phyloP scores from a whole-genome alignment of 1,140 invertebrate species.

The Tyrophagus putrescentiae region DNA sequence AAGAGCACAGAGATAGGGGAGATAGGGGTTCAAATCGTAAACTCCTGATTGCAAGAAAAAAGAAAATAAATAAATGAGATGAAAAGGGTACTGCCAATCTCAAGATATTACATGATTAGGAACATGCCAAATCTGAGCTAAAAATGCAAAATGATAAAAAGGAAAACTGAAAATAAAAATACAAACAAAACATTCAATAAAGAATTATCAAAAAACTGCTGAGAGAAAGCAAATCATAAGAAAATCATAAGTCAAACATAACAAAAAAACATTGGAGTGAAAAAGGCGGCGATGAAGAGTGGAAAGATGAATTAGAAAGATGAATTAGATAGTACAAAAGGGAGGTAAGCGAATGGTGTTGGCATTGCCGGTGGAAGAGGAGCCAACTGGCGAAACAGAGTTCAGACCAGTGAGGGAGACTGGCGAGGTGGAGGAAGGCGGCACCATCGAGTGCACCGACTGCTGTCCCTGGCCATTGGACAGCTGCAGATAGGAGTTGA shows the following conservation, averaged over 20 bases:
- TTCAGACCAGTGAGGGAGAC: neutral
- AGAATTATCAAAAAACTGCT: neutral
- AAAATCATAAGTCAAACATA: neutral
- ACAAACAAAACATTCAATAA: conserved; percentile 4
- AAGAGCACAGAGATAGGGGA: no score
- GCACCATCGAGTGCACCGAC: no score
- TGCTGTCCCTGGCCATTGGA: no score
- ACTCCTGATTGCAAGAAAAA: no score
- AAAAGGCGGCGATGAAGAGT: neutral
- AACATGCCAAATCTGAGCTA: no score
- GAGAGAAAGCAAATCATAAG: neutral
- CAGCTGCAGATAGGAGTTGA: neutral
- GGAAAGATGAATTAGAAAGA: neutral
- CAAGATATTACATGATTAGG: no score
- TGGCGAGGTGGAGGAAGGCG: neutral
- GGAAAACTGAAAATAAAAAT: no score
- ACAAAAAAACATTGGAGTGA: neutral
- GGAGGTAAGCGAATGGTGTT: conserved; percentile 9
- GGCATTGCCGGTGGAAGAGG: neutral
- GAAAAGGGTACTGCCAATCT: no score
- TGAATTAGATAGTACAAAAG: conserved; percentile 11
- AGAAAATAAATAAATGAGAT: no score
- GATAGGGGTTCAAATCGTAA: no score
- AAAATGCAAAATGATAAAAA: no score
- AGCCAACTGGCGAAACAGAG: neutral